Evolutionary conservation across 2,888 invertebrate genomes (phyloP), one percentile per base, ranked within the genome.

Genomic region (Erpobdella octoculata): DNA sequence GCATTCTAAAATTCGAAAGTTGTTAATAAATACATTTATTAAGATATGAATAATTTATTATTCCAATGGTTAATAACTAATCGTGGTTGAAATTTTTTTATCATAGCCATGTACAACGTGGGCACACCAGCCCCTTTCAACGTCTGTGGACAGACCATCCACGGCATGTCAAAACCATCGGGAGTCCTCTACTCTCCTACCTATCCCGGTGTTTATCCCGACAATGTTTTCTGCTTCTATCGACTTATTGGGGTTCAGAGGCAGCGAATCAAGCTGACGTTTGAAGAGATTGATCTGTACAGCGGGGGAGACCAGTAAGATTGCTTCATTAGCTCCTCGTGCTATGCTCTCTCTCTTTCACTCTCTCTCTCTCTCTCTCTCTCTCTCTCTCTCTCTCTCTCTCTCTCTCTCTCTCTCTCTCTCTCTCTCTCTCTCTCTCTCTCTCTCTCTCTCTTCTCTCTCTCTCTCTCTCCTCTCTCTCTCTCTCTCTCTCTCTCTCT

Each of bases 191-290:
- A 93, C 80, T 94, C 97, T 73, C 96, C 97, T 75, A 98, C 98
- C 75, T 98, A 98, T 87, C 98, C 98, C 75, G 98, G 98, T 78
- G 90, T 93, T 80, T 99, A 98, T 86, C 97, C 98, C 78, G 96
- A 96, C 86, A 91, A 93, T 85, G 88, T 95, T 81, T 88, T 87
- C 79, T 97, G 96, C 87, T 79, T 77, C 70, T 86, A 85, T 77
- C 90, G 91, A 85, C 92, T 98, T 86, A 88, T 91, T 80, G 97
- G 97, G 70, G 88, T 89, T 81, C 87, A 88, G 67, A 91, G 91
- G n/a, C 76, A 77, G 71, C 48, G 77, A 15, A 73, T 77, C 64
- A 53, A 64, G n/a, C 46, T 77, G 28, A 73, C 71, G 25, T 77
- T 77, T 71, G 46, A 69, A 6, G 76, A 76, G 73, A 61, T 77